Base-by-base conservation (phyloP, 2,113 vertebrate species). In the Athene cunicularia region DNA sequence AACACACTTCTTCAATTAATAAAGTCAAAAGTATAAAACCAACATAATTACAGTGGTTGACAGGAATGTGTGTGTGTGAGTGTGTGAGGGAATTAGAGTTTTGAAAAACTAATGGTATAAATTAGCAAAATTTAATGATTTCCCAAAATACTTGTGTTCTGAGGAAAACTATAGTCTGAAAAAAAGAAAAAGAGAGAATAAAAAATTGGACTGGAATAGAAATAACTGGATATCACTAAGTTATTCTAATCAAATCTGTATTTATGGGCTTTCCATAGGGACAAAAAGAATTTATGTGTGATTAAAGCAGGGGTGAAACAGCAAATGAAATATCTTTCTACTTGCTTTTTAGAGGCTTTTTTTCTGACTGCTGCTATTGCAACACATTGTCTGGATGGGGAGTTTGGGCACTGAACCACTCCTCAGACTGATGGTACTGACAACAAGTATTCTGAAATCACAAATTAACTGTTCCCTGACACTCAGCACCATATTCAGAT, bases 1-100 rank as follows among this genome's bases (percentile, higher is more conserved):
- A 92, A 86, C 41, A 56, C 28, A 84, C 22, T 95, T 93, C 37
- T 81, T 94, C 91, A 94, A 79, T 94, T 92, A 95, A 95, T 93
- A 67, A 93, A 87, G 20, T 88, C 71, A 93, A 93, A 95, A 76
- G 67, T 83, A 85, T 49, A 90, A 94, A 91, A 2, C 20, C n/a
- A 86, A 88, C 33, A 80, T 85, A 92, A 93, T 95, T 93, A 85
- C 60, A 90, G 58, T 63, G 39, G 71, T 73, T 0, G 3, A 75
- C 30, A 80, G 17, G 41, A 66, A 5, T 11, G 21, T 71, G 45
- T 32, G 12, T 39, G 18, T 66, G 28, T 23, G 43, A 26, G 27
- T 33, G 49, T 22, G 17, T 33, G 14, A 16, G 9, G 4, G 15
- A 66, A 79, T 43, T 85, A 33, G 39, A 74, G 12, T 88, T 93